Percentiles rank a stretch among this genome's conserved stretches.
Evolutionary conservation across 2,113 vertebrate genomes (phyloP).

Genomic region (Edolisoma coerulescens): DNA sequence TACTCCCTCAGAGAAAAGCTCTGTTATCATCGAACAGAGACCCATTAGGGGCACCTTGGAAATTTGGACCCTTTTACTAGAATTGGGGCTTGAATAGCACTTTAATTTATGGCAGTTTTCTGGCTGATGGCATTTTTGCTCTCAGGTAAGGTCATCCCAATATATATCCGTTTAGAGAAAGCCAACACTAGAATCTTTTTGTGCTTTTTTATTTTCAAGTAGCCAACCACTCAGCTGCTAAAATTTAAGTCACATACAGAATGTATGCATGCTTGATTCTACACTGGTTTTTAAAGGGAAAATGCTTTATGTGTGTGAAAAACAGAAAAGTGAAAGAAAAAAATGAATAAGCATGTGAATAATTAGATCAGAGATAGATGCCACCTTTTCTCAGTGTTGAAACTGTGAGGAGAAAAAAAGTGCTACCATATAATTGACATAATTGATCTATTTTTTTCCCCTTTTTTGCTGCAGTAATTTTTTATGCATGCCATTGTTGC

Average conservation of each 20-base stretch:
- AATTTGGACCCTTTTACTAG: slow-evolving; percentile 63
- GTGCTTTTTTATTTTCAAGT: slow-evolving; percentile 48
- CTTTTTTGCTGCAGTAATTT: slow-evolving; percentile 86
- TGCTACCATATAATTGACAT: slow-evolving; percentile 89
- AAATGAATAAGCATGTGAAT: slow-evolving; percentile 68
- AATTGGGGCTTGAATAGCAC: slow-evolving; percentile 38
- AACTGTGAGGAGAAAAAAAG: slow-evolving; percentile 72
- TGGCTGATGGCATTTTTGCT: slow-evolving; percentile 59
- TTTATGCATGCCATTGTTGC: slow-evolving; percentile 82
- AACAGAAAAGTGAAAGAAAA: slow-evolving; percentile 29
- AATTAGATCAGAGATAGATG: slow-evolving; percentile 87
- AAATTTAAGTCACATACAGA: slow-evolving; percentile 60
- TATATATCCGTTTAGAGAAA: slow-evolving; percentile 22
- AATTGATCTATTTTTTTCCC: slow-evolving; percentile 84
- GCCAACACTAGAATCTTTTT: slow-evolving; percentile 16
- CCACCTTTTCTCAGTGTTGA: slow-evolving; percentile 75
- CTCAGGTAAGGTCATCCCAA: slow-evolving; percentile 63
- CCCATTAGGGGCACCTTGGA: slow-evolving; percentile 63
- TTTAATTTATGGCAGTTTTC: slow-evolving; percentile 61
- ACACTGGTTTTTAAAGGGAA: slow-evolving; percentile 50
- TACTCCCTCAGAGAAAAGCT: neutral
- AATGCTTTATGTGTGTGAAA: slow-evolving; percentile 55
- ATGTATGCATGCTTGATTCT: slow-evolving; percentile 38
- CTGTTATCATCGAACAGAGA: slow-evolving; percentile 19
- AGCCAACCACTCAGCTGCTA: slow-evolving; percentile 47